Conservation (phyloP, 2,113 vertebrate genomes). For the Parotia lawesii region DNA sequence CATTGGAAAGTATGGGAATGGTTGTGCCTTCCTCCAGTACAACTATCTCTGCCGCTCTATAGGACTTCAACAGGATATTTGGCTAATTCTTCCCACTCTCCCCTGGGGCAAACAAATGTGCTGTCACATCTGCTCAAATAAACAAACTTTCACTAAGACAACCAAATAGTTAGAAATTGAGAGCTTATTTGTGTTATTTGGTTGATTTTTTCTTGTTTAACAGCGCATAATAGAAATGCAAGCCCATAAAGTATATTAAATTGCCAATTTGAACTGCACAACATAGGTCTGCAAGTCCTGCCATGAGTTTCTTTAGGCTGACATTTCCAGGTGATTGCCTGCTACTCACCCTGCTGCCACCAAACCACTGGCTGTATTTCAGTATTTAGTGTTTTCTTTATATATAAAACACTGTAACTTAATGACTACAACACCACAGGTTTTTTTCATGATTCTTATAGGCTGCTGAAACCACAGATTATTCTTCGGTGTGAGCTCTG, state of each 20-base stretch:
- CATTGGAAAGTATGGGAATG: neutral
- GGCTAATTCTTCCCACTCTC: neutral
- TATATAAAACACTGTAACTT: conserved; percentile 7
- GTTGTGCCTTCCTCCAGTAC: neutral
- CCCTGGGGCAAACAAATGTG: neutral
- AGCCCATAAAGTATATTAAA: neutral
- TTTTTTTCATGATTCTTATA: conserved; percentile 34
- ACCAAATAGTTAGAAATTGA: neutral
- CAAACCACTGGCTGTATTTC: conserved; percentile 44
- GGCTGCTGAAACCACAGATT: conserved; percentile 62
- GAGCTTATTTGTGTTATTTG: neutral
- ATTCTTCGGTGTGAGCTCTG: conserved; percentile 46
- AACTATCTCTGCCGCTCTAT: neutral
- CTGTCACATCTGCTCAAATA: neutral
- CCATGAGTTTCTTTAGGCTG: neutral
- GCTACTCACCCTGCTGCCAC: conserved; percentile 7
- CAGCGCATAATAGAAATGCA: neutral
- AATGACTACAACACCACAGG: neutral
- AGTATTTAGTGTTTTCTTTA: conserved; percentile 27
- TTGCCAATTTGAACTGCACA: neutral
- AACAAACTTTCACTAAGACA: neutral
- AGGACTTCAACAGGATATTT: neutral
- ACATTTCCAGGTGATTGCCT: conserved; percentile 24
- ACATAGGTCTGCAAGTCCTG: neutral
- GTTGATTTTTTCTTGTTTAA: neutral